These are phyloP conservation scores for Acanthochromis polyacanthus DNA, from an alignment of 2,113 vertebrate species.

Conservation along the genomic window DNA sequence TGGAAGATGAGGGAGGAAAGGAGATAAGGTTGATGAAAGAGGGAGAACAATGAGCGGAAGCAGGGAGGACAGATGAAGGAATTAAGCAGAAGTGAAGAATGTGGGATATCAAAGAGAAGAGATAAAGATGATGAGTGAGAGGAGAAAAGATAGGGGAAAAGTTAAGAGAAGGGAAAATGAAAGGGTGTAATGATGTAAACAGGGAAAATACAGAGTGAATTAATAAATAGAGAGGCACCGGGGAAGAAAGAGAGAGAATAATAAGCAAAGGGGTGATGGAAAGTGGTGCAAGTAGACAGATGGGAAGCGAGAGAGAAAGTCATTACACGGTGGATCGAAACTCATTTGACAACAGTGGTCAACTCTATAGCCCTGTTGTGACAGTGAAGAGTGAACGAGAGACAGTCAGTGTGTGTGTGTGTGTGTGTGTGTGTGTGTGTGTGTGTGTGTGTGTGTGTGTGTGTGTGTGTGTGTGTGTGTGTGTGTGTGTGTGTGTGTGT, in stretches of 20 bases:
- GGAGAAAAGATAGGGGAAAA: background rate
- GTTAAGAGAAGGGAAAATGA: background rate
- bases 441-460: slow-evolving; percentile 1
- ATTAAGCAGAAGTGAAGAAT: slow-evolving; percentile 5
- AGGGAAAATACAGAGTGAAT: slow-evolving; percentile 29
- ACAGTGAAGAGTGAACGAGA: slow-evolving; percentile 36
- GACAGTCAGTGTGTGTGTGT: background rate
- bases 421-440: background rate
- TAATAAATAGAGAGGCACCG: slow-evolving; percentile 3
- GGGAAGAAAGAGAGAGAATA: slow-evolving; percentile 8
- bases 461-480: slow-evolving; percentile 1
- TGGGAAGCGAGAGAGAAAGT: slow-evolving; percentile 47
- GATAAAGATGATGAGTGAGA: slow-evolving; percentile 20
- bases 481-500: slow-evolving; percentile 17
- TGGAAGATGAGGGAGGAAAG: slow-evolving; percentile 4
- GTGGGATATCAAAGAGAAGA: background rate
- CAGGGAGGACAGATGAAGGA: slow-evolving; percentile 12
- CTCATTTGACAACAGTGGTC: slow-evolving; percentile 66
- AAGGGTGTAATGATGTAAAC: background rate
- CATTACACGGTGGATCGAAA: slow-evolving; percentile 65
- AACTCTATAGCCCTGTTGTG: slow-evolving; percentile 49
- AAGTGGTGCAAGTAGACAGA: slow-evolving; percentile 23
- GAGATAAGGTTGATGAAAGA: slow-evolving; percentile 33
- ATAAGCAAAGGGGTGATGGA: background rate
- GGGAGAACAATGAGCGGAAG: slow-evolving; percentile 26